phyloP scores from a whole-genome alignment of 2,113 vertebrate species.

The Notiomystis cincta region DNA sequence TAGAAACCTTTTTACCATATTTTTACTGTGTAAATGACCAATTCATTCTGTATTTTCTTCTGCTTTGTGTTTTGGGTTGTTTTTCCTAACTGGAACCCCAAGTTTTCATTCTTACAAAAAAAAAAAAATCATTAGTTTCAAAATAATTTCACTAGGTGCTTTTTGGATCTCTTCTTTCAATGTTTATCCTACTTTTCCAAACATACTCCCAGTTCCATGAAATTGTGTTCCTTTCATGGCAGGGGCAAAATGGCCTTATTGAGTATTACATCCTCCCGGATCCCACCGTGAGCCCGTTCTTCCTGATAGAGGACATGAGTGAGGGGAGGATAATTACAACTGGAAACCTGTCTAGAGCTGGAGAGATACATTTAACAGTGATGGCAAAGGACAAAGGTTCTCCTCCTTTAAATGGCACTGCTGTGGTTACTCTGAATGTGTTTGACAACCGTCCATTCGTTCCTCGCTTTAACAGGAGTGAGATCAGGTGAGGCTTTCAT shows the following conservation, averaged over 20 bases:
- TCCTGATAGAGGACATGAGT: slow-evolving; percentile 42
- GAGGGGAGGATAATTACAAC: slow-evolving; percentile 55
- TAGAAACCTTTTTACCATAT: background rate
- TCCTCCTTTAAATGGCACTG: slow-evolving; percentile 44
- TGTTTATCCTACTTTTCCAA: background rate
- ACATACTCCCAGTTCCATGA: background rate
- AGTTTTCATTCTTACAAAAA: background rate
- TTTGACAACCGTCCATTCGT: background rate
- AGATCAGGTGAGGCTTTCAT: slow-evolving; percentile 53
- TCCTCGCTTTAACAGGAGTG: slow-evolving; percentile 14
- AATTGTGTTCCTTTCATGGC: background rate
- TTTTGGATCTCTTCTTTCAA: background rate
- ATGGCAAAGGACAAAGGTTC: slow-evolving; percentile 59
- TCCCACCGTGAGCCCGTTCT: background rate
- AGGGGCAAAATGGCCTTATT: slow-evolving; percentile 55
- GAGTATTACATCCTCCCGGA: slow-evolving; percentile 50
- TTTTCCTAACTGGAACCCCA: background rate
- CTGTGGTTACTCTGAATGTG: slow-evolving; percentile 10
- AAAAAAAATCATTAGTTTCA: background rate
- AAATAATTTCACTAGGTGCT: background rate
- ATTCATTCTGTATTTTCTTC: background rate
- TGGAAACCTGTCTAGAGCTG: slow-evolving; percentile 29
- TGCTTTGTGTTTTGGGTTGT: background rate
- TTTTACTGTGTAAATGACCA: background rate
- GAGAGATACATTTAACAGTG: slow-evolving; percentile 28